phyloP scores from a whole-genome alignment of 1,140 invertebrate species.

The Micrasema longulum region DNA sequence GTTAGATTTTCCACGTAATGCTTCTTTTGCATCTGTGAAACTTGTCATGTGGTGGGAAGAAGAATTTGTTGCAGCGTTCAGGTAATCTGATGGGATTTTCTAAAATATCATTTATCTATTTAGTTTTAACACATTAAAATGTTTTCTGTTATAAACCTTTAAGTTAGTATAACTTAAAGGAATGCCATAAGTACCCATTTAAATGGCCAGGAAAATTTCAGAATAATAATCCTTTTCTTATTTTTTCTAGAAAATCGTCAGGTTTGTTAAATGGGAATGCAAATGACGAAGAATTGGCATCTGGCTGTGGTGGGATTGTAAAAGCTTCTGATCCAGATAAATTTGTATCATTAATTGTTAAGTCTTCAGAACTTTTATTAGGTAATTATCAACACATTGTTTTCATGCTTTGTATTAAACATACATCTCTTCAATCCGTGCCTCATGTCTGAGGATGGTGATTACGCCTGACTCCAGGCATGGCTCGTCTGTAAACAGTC shows the following conservation, averaged over 20 bases:
- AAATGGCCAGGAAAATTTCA: too few species aligned
- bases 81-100: constrained; percentile 34
- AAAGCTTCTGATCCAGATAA: constrained; percentile 79
- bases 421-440: too few species aligned
- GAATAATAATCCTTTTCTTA: neutral
- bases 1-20: constrained; percentile 82
- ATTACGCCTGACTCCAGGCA: too few species aligned
- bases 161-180: too few species aligned
- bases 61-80: constrained; percentile 73
- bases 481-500: too few species aligned
- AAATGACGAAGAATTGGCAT: constrained; percentile 57
- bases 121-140: too few species aligned
- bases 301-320: constrained; percentile 68
- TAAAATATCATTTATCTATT: too few species aligned
- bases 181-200: too few species aligned
- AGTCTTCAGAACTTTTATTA: constrained; percentile 76
- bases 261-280: constrained; percentile 66
- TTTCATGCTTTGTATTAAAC: too few species aligned
- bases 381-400: constrained; percentile 57
- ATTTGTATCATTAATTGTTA: constrained; percentile 76
- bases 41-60: constrained; percentile 83
- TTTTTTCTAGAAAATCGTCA: constrained; percentile 62
- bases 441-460: too few species aligned
- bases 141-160: too few species aligned
- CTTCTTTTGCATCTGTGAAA: constrained; percentile 84